Evolutionary conservation across 2,797 vertebrate genomes (phyloP), one percentile per base, ranked within the genome.

Genomic region (Enteromius viviparus): DNA sequence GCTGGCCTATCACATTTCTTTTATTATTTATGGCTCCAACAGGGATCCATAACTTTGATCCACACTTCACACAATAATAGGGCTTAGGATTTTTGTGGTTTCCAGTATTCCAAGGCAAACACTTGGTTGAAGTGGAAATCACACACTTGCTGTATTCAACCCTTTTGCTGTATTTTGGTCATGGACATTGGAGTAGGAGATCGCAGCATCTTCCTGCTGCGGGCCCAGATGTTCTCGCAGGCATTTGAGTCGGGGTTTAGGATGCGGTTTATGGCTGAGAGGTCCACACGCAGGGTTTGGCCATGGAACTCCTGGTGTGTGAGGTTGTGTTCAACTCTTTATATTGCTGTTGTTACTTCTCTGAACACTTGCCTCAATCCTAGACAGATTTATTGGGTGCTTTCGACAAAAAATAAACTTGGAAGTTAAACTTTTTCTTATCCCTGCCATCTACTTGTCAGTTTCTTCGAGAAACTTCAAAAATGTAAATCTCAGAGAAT

Each of bases 361-460:
- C 75, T 81, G 80, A 69, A 68, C 64, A 71, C 42, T 79, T 74
- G 26, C 78, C 74, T 81, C 62, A 75, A 21, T 80, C 84, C 81
- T 83, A 88, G 88, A 90, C 89, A 88, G 86, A 90, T 92, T 92
- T 90, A 91, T 87, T 89, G 83, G 83, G 88, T 89, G 89, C 88
- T 88, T 90, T 85, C 75, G 14, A 72, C 85, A 84, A 76, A 89
- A 83, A 84, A 83, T 89, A 88, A 90, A 90, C 85, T 89, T 86
- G 47, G 86, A 89, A 78, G 85, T 64, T 55, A 84, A 85, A 75
- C 32, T 86, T 86, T 89, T 90, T 87, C 83, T 32, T 85, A 85
- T 88, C 88, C 85, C 82, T 42, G 58, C 75, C 76, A 14, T 65
- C 66, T 40, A 69, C 87, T 78, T 66, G 32, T 84, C 70, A 49